phyloP scores from a whole-genome alignment of 2,113 vertebrate species.

The Ploceus nigricollis region DNA sequence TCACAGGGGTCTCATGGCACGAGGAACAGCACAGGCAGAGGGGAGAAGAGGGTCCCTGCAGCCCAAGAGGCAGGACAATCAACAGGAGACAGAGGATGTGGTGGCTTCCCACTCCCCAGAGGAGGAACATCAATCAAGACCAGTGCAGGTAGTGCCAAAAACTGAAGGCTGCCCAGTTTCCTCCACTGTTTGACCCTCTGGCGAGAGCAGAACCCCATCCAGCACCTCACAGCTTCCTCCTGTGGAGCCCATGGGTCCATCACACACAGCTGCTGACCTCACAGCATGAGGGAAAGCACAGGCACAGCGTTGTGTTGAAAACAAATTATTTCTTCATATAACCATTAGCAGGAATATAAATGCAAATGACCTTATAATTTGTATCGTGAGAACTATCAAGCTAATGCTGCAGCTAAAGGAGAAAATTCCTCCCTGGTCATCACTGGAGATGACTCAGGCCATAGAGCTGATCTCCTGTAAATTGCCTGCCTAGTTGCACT shows the following conservation, averaged over 20 bases:
- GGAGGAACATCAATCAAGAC: neutral
- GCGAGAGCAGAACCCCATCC: neutral
- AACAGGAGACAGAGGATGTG: neutral
- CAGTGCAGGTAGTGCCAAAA: neutral
- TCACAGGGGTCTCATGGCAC: fast-evolving
- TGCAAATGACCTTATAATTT: neutral
- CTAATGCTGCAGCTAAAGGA: neutral
- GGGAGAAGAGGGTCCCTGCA: neutral
- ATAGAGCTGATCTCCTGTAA: neutral
- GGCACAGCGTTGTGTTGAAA: neutral
- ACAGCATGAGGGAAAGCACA: fast-evolving
- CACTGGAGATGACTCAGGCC: neutral
- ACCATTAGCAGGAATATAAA: neutral
- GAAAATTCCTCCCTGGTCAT: neutral
- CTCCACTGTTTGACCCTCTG: neutral
- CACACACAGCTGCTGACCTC: fast-evolving
- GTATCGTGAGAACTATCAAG: neutral
- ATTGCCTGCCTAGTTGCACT: neutral
- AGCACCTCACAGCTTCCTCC: neutral
- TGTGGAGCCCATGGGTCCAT: neutral
- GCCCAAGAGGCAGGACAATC: neutral
- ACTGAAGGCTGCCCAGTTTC: neutral
- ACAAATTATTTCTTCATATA: neutral
- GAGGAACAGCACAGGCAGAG: fast-evolving
- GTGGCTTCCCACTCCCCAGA: neutral